Conservation (phyloP, 1,140 invertebrate genomes). For the Oryzaephilus surinamensis region DNA sequence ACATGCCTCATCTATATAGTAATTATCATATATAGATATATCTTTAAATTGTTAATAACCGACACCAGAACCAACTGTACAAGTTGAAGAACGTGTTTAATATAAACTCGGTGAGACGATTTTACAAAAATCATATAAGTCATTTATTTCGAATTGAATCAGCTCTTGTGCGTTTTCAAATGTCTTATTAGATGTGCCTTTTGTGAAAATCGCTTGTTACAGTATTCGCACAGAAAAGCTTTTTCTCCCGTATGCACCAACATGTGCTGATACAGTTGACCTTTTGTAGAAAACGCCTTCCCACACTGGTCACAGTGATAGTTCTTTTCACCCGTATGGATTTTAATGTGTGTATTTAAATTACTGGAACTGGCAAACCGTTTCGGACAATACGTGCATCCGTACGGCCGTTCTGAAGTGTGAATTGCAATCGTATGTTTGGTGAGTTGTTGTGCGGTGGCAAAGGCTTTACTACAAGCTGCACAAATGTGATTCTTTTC, state of each 20-base stretch:
- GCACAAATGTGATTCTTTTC: constrained; percentile 48
- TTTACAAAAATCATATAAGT: too few species aligned
- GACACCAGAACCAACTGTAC: too few species aligned
- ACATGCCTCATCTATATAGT: too few species aligned
- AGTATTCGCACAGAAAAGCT: constrained; percentile 62
- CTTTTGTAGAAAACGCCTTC: constrained; percentile 37
- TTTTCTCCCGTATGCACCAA: constrained; percentile 48
- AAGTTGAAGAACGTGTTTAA: too few species aligned
- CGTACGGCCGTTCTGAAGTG: constrained; percentile 49
- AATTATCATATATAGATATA: too few species aligned
- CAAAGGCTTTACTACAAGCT: constrained; percentile 44
- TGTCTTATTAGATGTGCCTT: constrained; percentile 54
- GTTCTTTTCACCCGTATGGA: constrained; percentile 49
- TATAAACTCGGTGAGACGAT: too few species aligned
- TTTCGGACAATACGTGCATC: constrained; percentile 41
- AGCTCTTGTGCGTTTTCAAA: constrained; percentile 27
- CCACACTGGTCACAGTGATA: constrained; percentile 37
- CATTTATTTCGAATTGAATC: background rate
- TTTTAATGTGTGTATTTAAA: constrained; percentile 34
- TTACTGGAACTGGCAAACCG: constrained; percentile 36
- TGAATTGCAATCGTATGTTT: constrained; percentile 56
- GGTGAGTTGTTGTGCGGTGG: constrained; percentile 42
- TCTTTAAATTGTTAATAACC: too few species aligned
- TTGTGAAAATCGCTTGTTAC: constrained; percentile 65
- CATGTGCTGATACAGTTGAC: constrained; percentile 44